phyloP scores from a whole-genome alignment of 1,140 invertebrate species.

The Ladona fulva region DNA sequence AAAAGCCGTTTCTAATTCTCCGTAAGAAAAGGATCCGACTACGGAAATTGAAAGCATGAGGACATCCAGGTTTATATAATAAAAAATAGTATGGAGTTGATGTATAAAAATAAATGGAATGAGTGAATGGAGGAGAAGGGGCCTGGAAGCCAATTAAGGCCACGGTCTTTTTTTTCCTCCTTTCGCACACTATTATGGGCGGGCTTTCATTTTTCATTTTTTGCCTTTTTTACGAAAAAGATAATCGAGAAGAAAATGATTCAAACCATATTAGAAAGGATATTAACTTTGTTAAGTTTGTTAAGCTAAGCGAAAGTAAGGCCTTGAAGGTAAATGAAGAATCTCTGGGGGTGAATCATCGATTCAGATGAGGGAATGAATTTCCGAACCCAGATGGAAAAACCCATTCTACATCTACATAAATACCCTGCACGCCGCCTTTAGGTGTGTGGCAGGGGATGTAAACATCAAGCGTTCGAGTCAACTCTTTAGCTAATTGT shows the following conservation, averaged over 20 bases:
- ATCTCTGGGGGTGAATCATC: too few species aligned
- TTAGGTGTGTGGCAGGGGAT: too few species aligned
- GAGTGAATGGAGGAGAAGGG: not conserved
- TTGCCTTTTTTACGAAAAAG: not conserved
- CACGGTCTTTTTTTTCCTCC: not conserved
- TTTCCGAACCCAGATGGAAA: too few species aligned
- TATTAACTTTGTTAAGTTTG: not conserved
- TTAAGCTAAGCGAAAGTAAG: too few species aligned
- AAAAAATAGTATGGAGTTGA: not conserved
- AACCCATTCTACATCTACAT: too few species aligned
- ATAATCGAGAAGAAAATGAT: slow-evolving; percentile 10
- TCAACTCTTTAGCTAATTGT: too few species aligned
- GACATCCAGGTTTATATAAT: not conserved
- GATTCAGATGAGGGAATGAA: too few species aligned
- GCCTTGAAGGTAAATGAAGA: too few species aligned
- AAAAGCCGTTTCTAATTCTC: not conserved
- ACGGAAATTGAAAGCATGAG: not conserved
- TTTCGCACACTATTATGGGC: not conserved
- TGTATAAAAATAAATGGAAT: not conserved
- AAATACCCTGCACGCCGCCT: too few species aligned
- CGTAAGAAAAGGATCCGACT: not conserved
- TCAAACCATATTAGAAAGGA: slow-evolving; percentile 2
- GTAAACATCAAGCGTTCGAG: too few species aligned
- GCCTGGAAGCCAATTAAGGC: not conserved
- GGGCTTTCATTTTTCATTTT: not conserved